A percentile compares a stretch with the other conserved stretches of the same genome.
These are phyloP conservation scores for Ypsolopha sequella DNA, from an alignment of 2,888 invertebrate genomes.

Conservation along the genomic window DNA sequence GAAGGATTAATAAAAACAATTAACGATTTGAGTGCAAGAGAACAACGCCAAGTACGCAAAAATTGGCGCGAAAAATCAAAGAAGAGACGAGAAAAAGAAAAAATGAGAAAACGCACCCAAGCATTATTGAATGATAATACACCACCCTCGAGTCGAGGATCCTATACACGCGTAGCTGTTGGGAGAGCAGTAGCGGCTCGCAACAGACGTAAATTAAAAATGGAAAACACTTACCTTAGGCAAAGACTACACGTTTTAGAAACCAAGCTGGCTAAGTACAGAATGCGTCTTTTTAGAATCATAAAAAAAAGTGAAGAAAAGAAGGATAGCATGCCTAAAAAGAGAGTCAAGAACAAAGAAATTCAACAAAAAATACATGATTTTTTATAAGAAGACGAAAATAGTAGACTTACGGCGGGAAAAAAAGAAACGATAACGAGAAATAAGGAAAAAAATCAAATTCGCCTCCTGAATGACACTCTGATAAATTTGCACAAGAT, in stretches of 20 bases:
- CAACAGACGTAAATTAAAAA: background rate
- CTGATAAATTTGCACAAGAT: background rate
- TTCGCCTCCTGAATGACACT: background rate
- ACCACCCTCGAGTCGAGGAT: background rate
- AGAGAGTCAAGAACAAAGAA: background rate
- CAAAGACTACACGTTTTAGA: constrained; percentile 1
- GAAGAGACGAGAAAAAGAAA: constrained; percentile 8
- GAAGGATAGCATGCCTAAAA: background rate
- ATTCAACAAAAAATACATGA: constrained; percentile 1
- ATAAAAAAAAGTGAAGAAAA: background rate
- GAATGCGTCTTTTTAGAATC: constrained; percentile 4
- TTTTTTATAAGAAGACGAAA: constrained; percentile 10
- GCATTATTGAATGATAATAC: constrained; percentile 1
- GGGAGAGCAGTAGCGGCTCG: background rate
- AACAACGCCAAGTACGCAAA: constrained; percentile 11
- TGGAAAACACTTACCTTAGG: background rate
- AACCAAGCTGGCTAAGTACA: constrained; percentile 4
- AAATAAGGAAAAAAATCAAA: constrained; percentile 7
- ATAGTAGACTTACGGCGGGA: constrained; percentile 9
- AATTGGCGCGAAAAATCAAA: constrained; percentile 12
- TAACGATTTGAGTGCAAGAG: constrained; percentile 11
- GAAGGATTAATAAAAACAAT: constrained; percentile 10
- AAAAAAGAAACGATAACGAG: constrained; percentile 6
- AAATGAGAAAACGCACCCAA: constrained; percentile 3
- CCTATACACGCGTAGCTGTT: background rate